Conservation (phyloP, 2,797 vertebrate species). For the Odontamblyopus rebecca region DNA sequence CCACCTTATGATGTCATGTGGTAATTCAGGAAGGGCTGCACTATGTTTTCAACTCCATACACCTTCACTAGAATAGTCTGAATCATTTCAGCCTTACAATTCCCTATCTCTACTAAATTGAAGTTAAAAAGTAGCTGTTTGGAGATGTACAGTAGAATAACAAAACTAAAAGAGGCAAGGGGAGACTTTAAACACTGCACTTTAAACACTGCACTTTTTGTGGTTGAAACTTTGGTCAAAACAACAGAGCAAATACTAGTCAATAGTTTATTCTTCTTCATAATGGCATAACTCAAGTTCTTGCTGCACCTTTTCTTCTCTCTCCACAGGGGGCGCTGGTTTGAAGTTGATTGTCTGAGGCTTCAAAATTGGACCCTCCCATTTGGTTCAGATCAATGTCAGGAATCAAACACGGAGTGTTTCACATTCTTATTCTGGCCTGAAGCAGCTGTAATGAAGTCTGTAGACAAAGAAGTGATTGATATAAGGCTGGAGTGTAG, state of each 20-base stretch:
- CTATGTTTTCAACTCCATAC: too few species aligned
- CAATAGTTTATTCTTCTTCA: background rate
- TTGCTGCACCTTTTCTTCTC: conserved; percentile 11
- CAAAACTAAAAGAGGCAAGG: too few species aligned
- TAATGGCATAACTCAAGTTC: background rate
- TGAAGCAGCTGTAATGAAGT: conserved; percentile 40
- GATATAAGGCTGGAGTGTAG: conserved; percentile 30
- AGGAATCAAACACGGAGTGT: conserved; percentile 41
- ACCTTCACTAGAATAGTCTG: too few species aligned
- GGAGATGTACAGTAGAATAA: too few species aligned
- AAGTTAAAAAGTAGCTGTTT: too few species aligned
- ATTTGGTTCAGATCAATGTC: conserved; percentile 32
- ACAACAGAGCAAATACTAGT: conserved; percentile 10
- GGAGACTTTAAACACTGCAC: too few species aligned
- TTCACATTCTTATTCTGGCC: conserved; percentile 29
- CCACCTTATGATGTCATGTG: too few species aligned
- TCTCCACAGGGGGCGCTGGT: conserved; percentile 20
- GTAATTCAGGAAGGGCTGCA: too few species aligned
- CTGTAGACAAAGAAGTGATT: conserved; percentile 38
- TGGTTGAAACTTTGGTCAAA: background rate
- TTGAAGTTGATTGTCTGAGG: conserved; percentile 42
- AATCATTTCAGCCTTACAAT: too few species aligned
- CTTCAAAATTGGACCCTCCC: conserved; percentile 33
- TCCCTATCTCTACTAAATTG: too few species aligned
- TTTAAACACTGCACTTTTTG: too few species aligned